Evolutionary conservation across 1,140 invertebrate species (phyloP), one percentile per base, ranked within the genome.

Genomic region (Ceratitis capitata): DNA sequence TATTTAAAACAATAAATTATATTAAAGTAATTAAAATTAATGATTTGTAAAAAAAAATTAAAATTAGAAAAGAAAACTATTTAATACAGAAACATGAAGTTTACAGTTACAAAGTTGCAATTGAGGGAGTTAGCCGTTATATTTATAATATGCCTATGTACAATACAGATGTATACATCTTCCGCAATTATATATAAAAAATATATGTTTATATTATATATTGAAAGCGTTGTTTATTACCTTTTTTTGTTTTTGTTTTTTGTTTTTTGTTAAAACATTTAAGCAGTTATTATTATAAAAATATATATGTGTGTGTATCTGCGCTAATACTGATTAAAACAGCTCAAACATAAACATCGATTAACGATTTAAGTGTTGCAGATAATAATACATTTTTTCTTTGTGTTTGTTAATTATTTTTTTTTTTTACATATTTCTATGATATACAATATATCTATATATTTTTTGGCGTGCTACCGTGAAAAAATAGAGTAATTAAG

Each of bases 281-380:
- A 49, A 53, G 51, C 51, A 12, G n/a, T n/a, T 53, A 23, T 53
- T 53, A 53, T 45, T 78, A 45, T 78, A 78, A 42, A 45, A 35
- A 45, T 23, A 23, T 45, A 69, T 39, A 19, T 16, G 39, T 61
- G 56, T 61, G 16, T 64, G 32, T 45, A 78, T 78, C 69, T 78
- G 69, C 69, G 14, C 39, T 78, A 78, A 78, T 78, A 78, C 69
- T 78, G 69, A 78, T 78, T n/a, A 78, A 78, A 78, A 78, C 69
- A 78, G 69, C 69, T 32, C 35, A 78, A 78, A 78, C 69, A 45
- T 78, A 78, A 78, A 78, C 32, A 78, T 45, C 39, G 39, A 78
- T 78, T 45, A 78, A 78, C 69, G 69, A 45, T 23, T 78, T 78
- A 78, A 78, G 69, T 78, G 35, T 32, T 78, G 69, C 69, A 78